Conservation (phyloP, 2,888 invertebrate genomes). For the Leptarthrus brevirostris region DNA sequence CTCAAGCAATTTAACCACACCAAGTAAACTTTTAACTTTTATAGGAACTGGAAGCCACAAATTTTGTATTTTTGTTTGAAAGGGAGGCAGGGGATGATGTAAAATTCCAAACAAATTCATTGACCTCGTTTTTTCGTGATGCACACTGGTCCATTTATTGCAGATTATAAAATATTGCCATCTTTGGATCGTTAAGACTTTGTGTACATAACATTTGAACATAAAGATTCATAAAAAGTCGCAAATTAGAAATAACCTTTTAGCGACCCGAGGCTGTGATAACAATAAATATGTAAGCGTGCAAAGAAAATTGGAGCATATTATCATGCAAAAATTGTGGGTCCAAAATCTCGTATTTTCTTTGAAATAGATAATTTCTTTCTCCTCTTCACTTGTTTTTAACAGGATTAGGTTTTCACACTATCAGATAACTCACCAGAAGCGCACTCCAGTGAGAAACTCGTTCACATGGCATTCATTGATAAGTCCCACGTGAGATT, state of each 20-base stretch:
- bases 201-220: too few species aligned
- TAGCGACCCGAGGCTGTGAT: slow-evolving; percentile 28
- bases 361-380: background rate
- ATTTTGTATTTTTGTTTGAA: too few species aligned
- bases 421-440: background rate
- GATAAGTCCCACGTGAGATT: slow-evolving; percentile 10
- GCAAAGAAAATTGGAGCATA: slow-evolving; percentile 7
- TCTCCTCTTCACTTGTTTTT: background rate
- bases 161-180: too few species aligned
- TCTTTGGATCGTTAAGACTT: too few species aligned
- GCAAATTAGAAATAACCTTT: background rate
- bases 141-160: too few species aligned
- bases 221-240: background rate
- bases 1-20: too few species aligned
- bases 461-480: background rate
- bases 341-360: slow-evolving; percentile 2
- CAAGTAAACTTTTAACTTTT: too few species aligned
- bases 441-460: background rate
- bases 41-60: too few species aligned
- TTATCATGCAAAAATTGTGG: slow-evolving; percentile 3
- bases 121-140: too few species aligned
- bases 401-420: background rate
- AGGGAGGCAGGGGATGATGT: too few species aligned
- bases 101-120: too few species aligned
- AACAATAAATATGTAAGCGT: slow-evolving; percentile 11